These are phyloP conservation scores for Geotrypetes seraphini DNA, from an alignment of 2,797 vertebrate genomes.

Conservation along the genomic window DNA sequence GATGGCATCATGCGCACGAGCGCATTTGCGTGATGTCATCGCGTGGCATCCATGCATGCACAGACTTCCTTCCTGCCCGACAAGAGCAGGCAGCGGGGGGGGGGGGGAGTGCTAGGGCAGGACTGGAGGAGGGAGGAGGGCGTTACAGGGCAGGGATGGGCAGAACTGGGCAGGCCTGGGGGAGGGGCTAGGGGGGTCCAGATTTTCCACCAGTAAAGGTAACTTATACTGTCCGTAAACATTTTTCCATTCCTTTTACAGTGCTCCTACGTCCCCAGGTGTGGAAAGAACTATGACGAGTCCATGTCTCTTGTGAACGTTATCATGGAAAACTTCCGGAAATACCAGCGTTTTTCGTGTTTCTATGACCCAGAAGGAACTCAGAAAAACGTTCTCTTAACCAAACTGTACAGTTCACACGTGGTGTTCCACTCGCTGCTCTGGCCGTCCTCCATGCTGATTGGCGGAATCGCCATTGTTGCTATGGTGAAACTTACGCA, in stretches of 20 bases:
- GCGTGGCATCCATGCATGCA: no score
- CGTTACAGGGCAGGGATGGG: no score
- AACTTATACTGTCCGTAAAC: no score
- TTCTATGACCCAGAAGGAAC: constrained; percentile 70
- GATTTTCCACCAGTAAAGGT: no score
- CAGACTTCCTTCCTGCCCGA: no score
- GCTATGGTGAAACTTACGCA: constrained; percentile 93
- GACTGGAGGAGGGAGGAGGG: no score
- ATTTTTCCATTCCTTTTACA: constrained; percentile 31
- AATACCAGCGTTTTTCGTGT: constrained; percentile 72
- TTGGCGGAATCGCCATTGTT: constrained; percentile 71
- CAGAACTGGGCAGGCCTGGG: no score
- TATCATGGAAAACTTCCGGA: constrained; percentile 77
- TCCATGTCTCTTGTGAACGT: constrained; percentile 65
- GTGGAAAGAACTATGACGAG: constrained; percentile 71
- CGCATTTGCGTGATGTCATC: no score
- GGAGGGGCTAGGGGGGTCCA: no score
- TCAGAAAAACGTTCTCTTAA: constrained; percentile 74
- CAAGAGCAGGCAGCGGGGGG: no score
- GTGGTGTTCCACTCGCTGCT: constrained; percentile 81
- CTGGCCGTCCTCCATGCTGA: constrained; percentile 84
- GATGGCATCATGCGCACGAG: no score
- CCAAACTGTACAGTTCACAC: constrained; percentile 72
- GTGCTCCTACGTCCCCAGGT: constrained; percentile 90
- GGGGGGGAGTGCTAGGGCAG: no score